Percentiles rank a stretch among this genome's conserved stretches.
Conservation (phyloP, 2,888 invertebrate species). For the Latheticus oryzae region DNA sequence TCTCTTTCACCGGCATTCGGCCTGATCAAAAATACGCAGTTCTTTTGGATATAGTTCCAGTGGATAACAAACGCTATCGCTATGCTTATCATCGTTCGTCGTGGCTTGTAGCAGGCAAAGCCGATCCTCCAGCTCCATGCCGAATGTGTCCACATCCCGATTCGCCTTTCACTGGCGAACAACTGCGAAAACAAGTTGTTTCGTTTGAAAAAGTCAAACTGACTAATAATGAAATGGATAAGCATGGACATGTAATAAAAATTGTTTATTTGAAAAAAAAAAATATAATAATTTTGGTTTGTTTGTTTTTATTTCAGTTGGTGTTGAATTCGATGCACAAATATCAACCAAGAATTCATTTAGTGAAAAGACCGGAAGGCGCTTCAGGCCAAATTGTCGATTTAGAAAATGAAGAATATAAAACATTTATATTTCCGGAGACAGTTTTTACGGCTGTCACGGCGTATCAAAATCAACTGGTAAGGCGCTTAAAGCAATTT, state of each 20-base stretch:
- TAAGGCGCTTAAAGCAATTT: too few species aligned
- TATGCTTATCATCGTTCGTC: constrained; percentile 87
- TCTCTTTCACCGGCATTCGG: constrained; percentile 78
- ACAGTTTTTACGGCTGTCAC: constrained; percentile 88
- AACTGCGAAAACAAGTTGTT: constrained; percentile 81
- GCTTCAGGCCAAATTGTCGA: constrained; percentile 72
- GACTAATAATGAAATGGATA: constrained; percentile 86
- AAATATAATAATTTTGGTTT: neutral
- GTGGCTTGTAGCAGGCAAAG: constrained; percentile 86
- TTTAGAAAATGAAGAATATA: constrained; percentile 79
- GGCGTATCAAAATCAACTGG: constrained; percentile 89
- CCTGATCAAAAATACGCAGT: constrained; percentile 78
- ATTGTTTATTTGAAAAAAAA: too few species aligned
- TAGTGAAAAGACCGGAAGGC: constrained; percentile 76
- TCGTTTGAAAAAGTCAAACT: constrained; percentile 87
- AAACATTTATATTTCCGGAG: constrained; percentile 84
- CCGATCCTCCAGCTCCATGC: constrained; percentile 79
- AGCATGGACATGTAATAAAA: constrained; percentile 82
- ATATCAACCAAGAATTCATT: constrained; percentile 84
- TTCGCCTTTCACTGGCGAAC: constrained; percentile 83
- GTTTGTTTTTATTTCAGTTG: constrained; percentile 69
- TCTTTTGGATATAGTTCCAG: constrained; percentile 83
- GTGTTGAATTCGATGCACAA: constrained; percentile 89
- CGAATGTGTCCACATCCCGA: constrained; percentile 84
- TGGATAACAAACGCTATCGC: constrained; percentile 82